These are phyloP conservation scores for Littorina saxatilis DNA, from an alignment of 1,140 invertebrate genomes.

Conservation along the genomic window DNA sequence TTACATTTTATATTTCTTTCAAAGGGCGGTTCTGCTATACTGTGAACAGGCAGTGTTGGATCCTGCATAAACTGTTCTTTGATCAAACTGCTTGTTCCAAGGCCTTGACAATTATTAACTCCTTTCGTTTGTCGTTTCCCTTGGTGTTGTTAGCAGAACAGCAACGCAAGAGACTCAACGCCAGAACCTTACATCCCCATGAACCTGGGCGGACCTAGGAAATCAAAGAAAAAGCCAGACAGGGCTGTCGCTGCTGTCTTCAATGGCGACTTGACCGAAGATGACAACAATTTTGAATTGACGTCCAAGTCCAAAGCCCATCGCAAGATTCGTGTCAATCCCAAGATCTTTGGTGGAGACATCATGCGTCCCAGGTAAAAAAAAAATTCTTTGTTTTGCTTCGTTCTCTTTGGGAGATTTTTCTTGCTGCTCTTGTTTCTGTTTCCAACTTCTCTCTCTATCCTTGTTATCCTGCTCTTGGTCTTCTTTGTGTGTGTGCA, in stretches of 20 bases:
- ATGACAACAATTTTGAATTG: slow-evolving; percentile 74
- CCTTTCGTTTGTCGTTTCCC: no score
- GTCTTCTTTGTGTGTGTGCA: no score
- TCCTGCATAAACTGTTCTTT: no score
- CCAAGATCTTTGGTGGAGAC: slow-evolving; percentile 73
- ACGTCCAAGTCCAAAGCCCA: slow-evolving; percentile 75
- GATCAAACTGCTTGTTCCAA: no score
- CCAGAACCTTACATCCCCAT: slow-evolving; percentile 59
- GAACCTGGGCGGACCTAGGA: slow-evolving; percentile 49
- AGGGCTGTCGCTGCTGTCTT: slow-evolving; percentile 45
- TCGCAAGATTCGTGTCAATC: slow-evolving; percentile 74
- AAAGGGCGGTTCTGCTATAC: no score
- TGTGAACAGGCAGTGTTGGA: no score
- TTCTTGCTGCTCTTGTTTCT: no score
- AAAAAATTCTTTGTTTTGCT: neutral
- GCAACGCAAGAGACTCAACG: slow-evolving; percentile 63
- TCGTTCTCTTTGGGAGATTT: slow-evolving; percentile 22
- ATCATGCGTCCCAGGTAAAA: slow-evolving; percentile 72
- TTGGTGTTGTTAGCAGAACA: slow-evolving; percentile 46
- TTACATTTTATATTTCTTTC: no score
- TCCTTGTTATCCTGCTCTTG: neutral
- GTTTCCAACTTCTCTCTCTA: no score
- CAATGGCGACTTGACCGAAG: slow-evolving; percentile 56
- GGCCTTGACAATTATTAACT: no score
- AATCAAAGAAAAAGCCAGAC: slow-evolving; percentile 49